Percentiles rank a stretch among this genome's conserved stretches.
Evolutionary conservation across 2,797 vertebrate species (phyloP).

Genomic region (Sternarchorhynchus goeldii): DNA sequence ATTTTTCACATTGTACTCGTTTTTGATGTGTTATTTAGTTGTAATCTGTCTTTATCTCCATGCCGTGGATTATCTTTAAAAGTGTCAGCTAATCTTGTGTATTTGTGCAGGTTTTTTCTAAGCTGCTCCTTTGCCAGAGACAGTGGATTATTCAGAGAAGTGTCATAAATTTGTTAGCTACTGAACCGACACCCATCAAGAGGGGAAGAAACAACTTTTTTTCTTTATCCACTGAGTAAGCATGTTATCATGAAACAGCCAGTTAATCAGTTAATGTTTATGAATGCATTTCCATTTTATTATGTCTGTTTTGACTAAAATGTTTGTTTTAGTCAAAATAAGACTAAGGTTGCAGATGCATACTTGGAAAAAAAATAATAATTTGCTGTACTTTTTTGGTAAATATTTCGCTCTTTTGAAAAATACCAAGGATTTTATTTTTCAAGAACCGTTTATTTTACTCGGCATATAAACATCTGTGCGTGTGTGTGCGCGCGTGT

Average conservation of each 20-base stretch:
- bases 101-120: slow-evolving; percentile 66
- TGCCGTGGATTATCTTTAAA: slow-evolving; percentile 65
- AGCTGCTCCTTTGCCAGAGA: slow-evolving; percentile 51
- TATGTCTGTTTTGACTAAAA: background rate
- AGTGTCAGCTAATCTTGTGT: slow-evolving; percentile 68
- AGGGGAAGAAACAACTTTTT: background rate
- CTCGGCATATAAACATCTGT: too few species aligned
- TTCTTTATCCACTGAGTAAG: background rate
- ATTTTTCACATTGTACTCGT: slow-evolving; percentile 43
- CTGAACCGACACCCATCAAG: background rate
- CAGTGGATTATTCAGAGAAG: slow-evolving; percentile 43
- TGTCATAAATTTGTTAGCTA: background rate
- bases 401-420: too few species aligned
- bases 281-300: too few species aligned
- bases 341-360: background rate
- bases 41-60: slow-evolving; percentile 72
- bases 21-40: slow-evolving; percentile 62
- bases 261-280: too few species aligned
- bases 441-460: too few species aligned
- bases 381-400: too few species aligned
- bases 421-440: too few species aligned
- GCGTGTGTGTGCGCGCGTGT: too few species aligned
- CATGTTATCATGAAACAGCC: background rate
- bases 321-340: background rate
- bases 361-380: too few species aligned